Percentiles rank a stretch among this genome's conserved stretches.
Conservation (phyloP, 2,113 vertebrate genomes). For the Bos taurus region ARS-UCD2.0 NC_037346.1:50249001-50249500, state of each 20-base stretch:
- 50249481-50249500: not conserved
- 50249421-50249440: not conserved
- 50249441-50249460: too few relatives aligned
- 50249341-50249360: accelerated
- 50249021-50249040: not conserved
- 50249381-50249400: too few relatives aligned
- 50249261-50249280: not conserved
- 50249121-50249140: not conserved
- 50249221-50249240: too few relatives aligned
- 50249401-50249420: not conserved
- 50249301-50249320: not conserved
- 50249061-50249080: not conserved
- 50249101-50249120: not conserved
- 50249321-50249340: not conserved
- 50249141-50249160: not conserved
- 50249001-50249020: too few relatives aligned
- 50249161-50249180: not conserved
- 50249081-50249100: accelerated
- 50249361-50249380: too few relatives aligned
- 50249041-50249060: not conserved
- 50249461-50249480: not conserved
- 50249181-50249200: not conserved
- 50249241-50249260: too few relatives aligned
- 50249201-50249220: not conserved
- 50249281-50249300: not conserved